Evolutionary conservation across 2,888 invertebrate species (phyloP), one percentile per base, ranked within the genome.

Genomic region (Hyposoter dolosus): DNA sequence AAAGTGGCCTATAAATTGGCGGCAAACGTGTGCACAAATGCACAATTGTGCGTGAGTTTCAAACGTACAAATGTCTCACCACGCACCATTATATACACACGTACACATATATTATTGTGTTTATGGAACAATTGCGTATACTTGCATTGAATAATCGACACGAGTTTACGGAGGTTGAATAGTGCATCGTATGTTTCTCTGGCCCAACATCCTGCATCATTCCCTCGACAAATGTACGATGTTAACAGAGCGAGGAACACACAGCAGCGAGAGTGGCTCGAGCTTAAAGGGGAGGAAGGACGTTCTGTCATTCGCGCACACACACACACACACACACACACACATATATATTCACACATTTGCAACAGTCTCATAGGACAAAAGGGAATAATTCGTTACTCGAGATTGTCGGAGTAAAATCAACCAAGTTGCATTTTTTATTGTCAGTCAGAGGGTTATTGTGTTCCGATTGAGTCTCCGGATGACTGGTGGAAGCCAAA

Each of bases 91-190:
- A 17, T 60, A 50, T 47, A 43, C 60, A 45, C 32, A 45, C 32
- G 9, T 19, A 63, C 35, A 28, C 12, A 72, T 35, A 53, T 53
- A 66, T 78, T 10, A 63, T 19, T 63, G 43, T 63, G 32, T 15
- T 6, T 75, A 47, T 47, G 80, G 63, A 45, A 63, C 80, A 72
- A 80, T 60, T 65, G 72, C 72, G 65, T 72, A 65, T 83, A 77
- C 71, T 85, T 83, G 85, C 80, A 80, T 80, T 77, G 83, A 86
- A 86, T 86, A 83, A 83, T 83, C 80, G 85, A 77, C 77, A 50
- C 4, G 35, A 74, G 83, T 86, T 86, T 83, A 68, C 85, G 72
- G n/a, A 60, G 80, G 32, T 50, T 72, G 83, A 83, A 86, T 50
- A 69, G 79, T 80, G 43, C 65, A 85, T 80, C 45, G 66, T 32